These are phyloP conservation scores for Diachasma alloeum DNA, from an alignment of 1,140 invertebrate genomes.

Conservation along the genomic window DNA sequence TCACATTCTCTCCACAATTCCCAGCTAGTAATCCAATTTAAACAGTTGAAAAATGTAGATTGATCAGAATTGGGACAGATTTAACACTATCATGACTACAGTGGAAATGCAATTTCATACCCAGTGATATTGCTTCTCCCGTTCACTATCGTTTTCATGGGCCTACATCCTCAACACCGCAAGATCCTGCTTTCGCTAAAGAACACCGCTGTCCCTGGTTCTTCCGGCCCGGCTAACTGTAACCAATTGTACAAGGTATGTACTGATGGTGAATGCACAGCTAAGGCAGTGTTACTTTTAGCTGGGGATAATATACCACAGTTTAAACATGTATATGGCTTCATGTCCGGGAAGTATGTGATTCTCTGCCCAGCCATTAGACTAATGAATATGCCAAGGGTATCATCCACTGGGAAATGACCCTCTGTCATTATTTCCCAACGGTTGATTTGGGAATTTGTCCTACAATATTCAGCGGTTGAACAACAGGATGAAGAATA, in stretches of 20 bases:
- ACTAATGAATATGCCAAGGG: background rate
- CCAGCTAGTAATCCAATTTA: background rate
- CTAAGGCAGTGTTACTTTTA: background rate
- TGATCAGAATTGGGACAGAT: background rate
- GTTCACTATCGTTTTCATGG: constrained; percentile 53
- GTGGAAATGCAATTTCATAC: constrained; percentile 12
- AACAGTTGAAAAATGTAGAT: background rate
- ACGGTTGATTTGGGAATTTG: background rate
- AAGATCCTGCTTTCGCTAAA: constrained; percentile 48
- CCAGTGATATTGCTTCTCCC: background rate
- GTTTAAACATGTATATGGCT: background rate
- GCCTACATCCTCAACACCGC: constrained; percentile 28
- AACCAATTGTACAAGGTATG: background rate
- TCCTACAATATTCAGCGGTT: no score
- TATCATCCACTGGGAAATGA: background rate
- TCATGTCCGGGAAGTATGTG: background rate
- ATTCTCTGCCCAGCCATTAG: background rate
- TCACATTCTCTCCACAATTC: background rate
- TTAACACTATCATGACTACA: background rate
- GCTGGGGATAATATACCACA: background rate
- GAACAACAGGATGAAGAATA: no score
- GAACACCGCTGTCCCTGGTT: constrained; percentile 26
- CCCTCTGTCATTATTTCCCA: background rate
- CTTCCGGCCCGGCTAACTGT: constrained; percentile 44
- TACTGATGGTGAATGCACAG: background rate